Evolutionary conservation across 2,888 invertebrate species (phyloP).

Genomic region (Plagodis dolabraria): DNA sequence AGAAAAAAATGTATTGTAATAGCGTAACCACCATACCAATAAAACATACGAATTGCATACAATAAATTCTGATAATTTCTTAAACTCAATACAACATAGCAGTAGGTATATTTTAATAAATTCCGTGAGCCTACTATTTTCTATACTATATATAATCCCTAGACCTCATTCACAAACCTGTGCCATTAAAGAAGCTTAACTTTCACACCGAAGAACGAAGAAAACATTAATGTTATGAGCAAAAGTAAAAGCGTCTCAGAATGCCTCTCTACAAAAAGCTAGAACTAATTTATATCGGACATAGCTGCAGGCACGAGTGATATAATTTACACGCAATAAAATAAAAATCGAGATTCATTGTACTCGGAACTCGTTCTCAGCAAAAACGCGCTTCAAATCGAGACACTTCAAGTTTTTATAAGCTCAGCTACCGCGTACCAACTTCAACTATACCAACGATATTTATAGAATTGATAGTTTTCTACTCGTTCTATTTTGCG

Average conservation of each 20-base stretch:
- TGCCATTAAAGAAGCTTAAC: background rate
- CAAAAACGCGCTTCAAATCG: slow-evolving; percentile 7
- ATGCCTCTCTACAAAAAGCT: slow-evolving; percentile 13
- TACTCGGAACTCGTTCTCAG: slow-evolving; percentile 4
- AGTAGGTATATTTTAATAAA: too few species aligned
- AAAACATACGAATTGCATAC: too few species aligned
- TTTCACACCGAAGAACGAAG: slow-evolving; percentile 6
- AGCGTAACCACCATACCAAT: too few species aligned
- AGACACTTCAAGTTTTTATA: slow-evolving; percentile 16
- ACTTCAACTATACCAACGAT: background rate
- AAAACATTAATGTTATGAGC: background rate
- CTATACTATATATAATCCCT: too few species aligned
- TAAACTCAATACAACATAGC: too few species aligned
- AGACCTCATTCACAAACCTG: background rate
- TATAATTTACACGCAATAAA: slow-evolving; percentile 7
- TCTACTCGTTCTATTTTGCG: too few species aligned
- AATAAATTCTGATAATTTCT: too few species aligned
- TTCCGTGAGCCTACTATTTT: too few species aligned
- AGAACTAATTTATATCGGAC: slow-evolving; percentile 15
- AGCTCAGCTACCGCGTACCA: slow-evolving; percentile 3
- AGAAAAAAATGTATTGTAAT: too few species aligned
- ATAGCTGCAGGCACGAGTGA: slow-evolving; percentile 2
- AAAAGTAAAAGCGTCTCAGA: slow-evolving; percentile 26
- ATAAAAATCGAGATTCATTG: slow-evolving; percentile 13
- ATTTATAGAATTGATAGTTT: background rate